Evolutionary conservation across 2,113 vertebrate species (phyloP), one percentile per base, ranked within the genome.

Genomic region (Aphyosemion australe): DNA sequence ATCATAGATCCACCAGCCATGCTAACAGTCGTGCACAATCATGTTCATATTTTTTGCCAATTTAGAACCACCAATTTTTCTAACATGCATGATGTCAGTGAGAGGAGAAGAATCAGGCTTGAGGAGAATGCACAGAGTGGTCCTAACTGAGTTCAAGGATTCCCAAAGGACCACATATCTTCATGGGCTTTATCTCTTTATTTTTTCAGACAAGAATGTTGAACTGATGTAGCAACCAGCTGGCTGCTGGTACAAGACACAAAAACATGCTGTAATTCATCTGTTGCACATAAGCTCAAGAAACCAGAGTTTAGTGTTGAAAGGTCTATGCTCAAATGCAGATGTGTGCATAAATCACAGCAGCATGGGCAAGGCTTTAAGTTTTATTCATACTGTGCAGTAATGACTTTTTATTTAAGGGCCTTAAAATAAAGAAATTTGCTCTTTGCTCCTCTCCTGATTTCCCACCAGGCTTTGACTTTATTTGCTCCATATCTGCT

Each of bases 181-280:
- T 53, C 31, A 32, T 32, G 51, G 34, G 34, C 34, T 37, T 37
- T 37, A 37, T 37, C 34, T 12, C 2, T 8, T 52, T 16, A 26
- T 52, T 32, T 19, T 53, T 31, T 16, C 50, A 53, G 51, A 53
- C 51, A 53, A 13, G 26, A 53, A 53, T 53, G 51, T 16, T 32
- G 31, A 53, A 53, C 8, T 53, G 51, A 53, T 32, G 21, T 18
- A 53, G 31, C 51, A 32, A 53, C 51, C 51, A 31, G 21, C 51
- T 53, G 51, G 51, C 12, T 53, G 51, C 15, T 53, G 15, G 26
- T 31, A 32, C 14, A 53, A 32, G 19, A 31, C 13, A 14, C 51
- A 32, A 14, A 53, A 18, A 13, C 14, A 16, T 53, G 51, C 15
- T 53, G 26, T 32, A 32, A 32, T 53, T 53, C 26, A 32, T 53